phyloP scores from a whole-genome alignment of 2,797 vertebrate genomes.

The Varecia variegata region DNA sequence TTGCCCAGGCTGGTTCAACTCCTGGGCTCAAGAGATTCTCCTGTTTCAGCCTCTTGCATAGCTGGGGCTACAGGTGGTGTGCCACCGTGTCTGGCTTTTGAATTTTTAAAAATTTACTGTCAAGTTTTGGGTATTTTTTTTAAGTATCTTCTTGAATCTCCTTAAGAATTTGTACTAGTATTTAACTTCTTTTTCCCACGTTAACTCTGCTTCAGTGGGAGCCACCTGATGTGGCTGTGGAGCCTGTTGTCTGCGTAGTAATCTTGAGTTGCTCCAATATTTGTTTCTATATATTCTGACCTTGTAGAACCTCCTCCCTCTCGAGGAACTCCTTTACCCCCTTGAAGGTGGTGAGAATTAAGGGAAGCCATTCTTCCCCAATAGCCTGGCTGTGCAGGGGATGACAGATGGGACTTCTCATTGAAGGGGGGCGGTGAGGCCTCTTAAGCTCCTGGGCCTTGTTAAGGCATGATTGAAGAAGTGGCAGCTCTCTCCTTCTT shows the following conservation, averaged over 20 bases:
- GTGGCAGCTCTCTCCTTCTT: not conserved
- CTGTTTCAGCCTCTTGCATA: not conserved
- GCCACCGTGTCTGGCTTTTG: not conserved
- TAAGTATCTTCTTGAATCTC: constrained; percentile 34
- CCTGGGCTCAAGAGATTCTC: not conserved
- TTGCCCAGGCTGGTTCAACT: not conserved
- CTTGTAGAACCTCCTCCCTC: not conserved
- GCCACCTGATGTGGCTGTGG: not conserved
- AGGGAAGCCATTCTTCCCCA: not conserved
- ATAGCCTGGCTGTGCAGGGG: not conserved
- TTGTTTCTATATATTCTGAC: constrained; percentile 42
- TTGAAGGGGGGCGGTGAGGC: not conserved
- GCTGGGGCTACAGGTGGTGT: not conserved
- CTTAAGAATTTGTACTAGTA: constrained; percentile 1
- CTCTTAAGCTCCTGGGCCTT: constrained; percentile 19
- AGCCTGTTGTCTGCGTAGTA: not conserved
- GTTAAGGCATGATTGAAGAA: not conserved
- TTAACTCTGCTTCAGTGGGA: not conserved
- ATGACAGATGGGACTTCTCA: not conserved
- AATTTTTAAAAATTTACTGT: not conserved
- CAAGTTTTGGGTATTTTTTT: not conserved
- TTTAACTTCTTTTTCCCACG: constrained; percentile 29
- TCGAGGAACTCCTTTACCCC: not conserved
- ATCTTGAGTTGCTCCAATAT: not conserved
- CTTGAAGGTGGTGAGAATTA: not conserved